Evolutionary conservation across 64 coral and sea anemone genomes (phyloP), one percentile per base, ranked within the genome.

Genomic region (Trachythela sp.): DNA sequence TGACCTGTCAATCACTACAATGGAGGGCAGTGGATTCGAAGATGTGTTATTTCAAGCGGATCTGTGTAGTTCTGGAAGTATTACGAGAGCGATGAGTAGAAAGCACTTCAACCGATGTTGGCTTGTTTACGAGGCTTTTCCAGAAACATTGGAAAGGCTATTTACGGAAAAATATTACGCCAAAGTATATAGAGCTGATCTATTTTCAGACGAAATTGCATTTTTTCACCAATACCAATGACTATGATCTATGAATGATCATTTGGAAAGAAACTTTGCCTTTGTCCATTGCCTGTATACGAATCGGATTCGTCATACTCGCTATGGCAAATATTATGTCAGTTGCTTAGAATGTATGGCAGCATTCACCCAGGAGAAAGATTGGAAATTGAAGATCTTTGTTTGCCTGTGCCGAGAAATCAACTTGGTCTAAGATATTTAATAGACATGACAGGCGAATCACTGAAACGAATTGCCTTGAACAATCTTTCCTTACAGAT

Each of bases 11-110:
- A n/a, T n/a, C n/a, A n/a, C n/a, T n/a, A n/a, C n/a, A n/a, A 26
- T 72, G 33, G 68, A 27, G 26, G 68, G 68, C 68, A 72, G 68
- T 72, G 68, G 68, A 72, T 72, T 72, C 68, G 18, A 72, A 72
- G 68, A 72, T 72, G 68, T 72, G 2, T 26, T 72, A 35, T 72
- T 2, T 35, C 68, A 72, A 72, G 68, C 18, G n/a, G 68, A 26
- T 72, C 1, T 72, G 10, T 72, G 68, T 35, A 72, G 4, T 26
- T 72, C 18, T 22, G 68, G 68, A 27, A 72, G 68, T 1, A 72
- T n/a, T 35, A 72, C 68, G 17, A 26, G 68, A n/a, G 33, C 29
- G n/a, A 31, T 72, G 29, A 72, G 68, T 72, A 26, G 68, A 72
- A 72, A 72, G 68, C 68, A 72, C 68, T 72, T 24, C 33, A 72